phyloP scores from a whole-genome alignment of 2,888 invertebrate genomes.

The Idaea dimidiata region DNA sequence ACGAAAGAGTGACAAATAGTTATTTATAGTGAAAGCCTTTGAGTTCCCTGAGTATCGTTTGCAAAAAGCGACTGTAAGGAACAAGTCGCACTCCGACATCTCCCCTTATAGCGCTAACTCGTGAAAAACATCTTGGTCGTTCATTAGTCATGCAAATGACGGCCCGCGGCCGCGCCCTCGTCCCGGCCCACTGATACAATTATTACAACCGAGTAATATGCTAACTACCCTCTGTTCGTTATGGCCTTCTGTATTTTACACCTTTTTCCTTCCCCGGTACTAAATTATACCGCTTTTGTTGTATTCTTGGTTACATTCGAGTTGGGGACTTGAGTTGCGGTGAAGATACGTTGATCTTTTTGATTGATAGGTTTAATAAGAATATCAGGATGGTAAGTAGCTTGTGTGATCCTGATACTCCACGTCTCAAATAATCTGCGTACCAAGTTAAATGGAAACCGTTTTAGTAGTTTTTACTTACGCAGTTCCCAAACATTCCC shows the following conservation, averaged over 20 bases:
- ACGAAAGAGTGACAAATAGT: no score
- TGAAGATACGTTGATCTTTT: not conserved
- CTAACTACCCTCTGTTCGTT: slow-evolving; percentile 43
- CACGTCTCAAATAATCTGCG: no score
- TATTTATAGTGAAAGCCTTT: no score
- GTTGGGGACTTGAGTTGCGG: not conserved
- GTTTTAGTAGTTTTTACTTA: no score
- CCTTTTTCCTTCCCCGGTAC: slow-evolving; percentile 20
- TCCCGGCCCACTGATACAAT: slow-evolving; percentile 44
- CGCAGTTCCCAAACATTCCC: no score
- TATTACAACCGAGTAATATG: slow-evolving; percentile 54
- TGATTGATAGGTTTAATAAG: not conserved
- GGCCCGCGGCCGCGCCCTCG: slow-evolving; percentile 21
- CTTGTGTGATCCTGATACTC: no score
- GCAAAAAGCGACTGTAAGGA: not conserved
- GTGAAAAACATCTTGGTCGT: slow-evolving; percentile 52
- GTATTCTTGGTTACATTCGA: slow-evolving; percentile 1
- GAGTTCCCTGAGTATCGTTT: no score
- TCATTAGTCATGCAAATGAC: slow-evolving; percentile 66
- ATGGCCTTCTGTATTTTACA: slow-evolving; percentile 32
- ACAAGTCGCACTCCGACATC: slow-evolving; percentile 19
- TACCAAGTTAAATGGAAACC: no score
- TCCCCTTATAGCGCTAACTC: slow-evolving; percentile 30
- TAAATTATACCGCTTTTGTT: slow-evolving; percentile 11
- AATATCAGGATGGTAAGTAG: no score